phyloP scores from a whole-genome alignment of 2,888 invertebrate genomes.

The Eupeodes latifasciatus region DNA sequence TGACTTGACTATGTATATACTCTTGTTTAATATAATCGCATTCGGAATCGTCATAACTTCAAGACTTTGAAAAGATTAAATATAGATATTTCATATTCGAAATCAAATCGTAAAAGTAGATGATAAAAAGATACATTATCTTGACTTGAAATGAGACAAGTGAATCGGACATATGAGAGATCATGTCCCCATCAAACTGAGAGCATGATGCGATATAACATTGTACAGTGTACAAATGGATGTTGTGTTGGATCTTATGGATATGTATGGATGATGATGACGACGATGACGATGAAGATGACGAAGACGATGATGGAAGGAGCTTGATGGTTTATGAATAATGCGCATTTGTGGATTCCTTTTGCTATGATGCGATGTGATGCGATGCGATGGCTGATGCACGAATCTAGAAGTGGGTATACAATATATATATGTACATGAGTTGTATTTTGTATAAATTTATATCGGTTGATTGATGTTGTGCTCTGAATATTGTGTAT shows the following conservation, averaged over 20 bases:
- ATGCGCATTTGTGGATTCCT: slow-evolving; percentile 65
- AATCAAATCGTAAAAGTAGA: slow-evolving; percentile 67
- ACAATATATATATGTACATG: background rate
- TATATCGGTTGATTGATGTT: slow-evolving; percentile 67
- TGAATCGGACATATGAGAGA: slow-evolving; percentile 74
- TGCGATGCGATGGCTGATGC: background rate
- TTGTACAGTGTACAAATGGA: too few relatives aligned
- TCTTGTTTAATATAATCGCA: background rate
- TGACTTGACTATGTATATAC: slow-evolving; percentile 12
- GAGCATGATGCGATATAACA: slow-evolving; percentile 49
- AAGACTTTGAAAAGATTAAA: slow-evolving; percentile 54
- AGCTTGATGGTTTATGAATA: slow-evolving; percentile 72
- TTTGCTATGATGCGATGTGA: slow-evolving; percentile 8
- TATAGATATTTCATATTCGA: slow-evolving; percentile 73
- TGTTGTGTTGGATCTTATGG: too few relatives aligned
- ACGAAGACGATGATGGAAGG: slow-evolving; percentile 54
- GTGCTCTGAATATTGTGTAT: slow-evolving; percentile 49
- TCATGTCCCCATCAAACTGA: slow-evolving; percentile 59
- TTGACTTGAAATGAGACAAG: slow-evolving; percentile 74
- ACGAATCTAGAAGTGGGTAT: background rate
- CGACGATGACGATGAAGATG: slow-evolving; percentile 61
- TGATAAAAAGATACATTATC: slow-evolving; percentile 76
- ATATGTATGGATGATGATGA: slow-evolving; percentile 58
- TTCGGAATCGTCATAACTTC: background rate
- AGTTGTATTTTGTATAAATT: slow-evolving; percentile 49